Base-by-base conservation (phyloP, 1,140 invertebrate species). In the Epicauta chinensis region DNA sequence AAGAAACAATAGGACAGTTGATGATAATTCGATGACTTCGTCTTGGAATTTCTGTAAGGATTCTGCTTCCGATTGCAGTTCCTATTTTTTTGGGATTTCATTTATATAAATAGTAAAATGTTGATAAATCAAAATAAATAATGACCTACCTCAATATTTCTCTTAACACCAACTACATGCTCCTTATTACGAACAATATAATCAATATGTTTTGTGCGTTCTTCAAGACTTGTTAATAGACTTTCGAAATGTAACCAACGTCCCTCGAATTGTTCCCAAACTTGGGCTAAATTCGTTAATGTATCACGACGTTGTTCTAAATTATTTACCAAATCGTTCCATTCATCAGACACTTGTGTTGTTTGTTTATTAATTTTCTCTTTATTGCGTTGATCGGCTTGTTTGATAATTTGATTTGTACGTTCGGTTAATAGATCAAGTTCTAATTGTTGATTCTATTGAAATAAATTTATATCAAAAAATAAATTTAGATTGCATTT, bases 221-320 rank as follows among this genome's bases (percentile, higher is more conserved):
- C 87, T 53, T 86, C 81, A 14, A 82, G 74, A 14, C 73, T 74
- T 57, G 71, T 77, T 2, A 86, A 53, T 41, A 77, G 74, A 56
- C 73, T 80, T 62, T 82, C 84, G 66, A 79, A 81, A 38, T 73
- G 72, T 55, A 81, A 76, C 67, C 83, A 81, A 55, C 80, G 77
- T 2, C 75, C 73, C 71, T 89, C 88, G 60, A 88, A 84, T 47
- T 81, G 79, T 61, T 90, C 82, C 86, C 90, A 92, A 55, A 84
- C 81, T 51, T 80, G 77, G 1, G 85, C 83, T 44, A 89, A 68
- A 37, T 80, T 75, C 35, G 81, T 77, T 2, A 88, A 68, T 30
- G 77, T 73, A 47, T 84, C 76, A 45, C 79, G 72, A 44, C 83
- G 74, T 45, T 73, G 75, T 53, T 86, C 86, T 63, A 91, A 71